Evolutionary conservation across 2,113 vertebrate genomes (phyloP), one percentile per base, ranked within the genome.

Genomic region (Rutilus rutilus): DNA sequence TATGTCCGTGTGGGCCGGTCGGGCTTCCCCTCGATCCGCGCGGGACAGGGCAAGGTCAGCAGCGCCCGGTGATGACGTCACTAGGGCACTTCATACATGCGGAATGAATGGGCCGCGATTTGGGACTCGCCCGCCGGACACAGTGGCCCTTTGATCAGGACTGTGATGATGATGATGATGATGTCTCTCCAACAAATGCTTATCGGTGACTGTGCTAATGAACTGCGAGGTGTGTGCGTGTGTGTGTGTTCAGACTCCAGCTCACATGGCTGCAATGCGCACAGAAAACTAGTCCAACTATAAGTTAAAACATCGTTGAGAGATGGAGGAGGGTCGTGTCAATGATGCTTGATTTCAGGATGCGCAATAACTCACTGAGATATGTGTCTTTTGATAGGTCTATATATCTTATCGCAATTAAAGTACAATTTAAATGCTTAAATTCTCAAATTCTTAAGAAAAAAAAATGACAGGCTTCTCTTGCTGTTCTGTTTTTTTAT

Each of bases 31-130:
- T 94, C 59, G 12, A 92, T 91, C 95, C 95, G 94, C 93, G 91
- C 93, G 95, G 94, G 95, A 94, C 93, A 94, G 95, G 95, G 95
- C 95, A 95, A 96, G 94, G 94, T 94, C 94, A 94, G 91, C 88
- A 86, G 88, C 59, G 10, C n/a, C 23, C 54, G 19, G 1, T 17
- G 21, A 12, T 73, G 69, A 42, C 82, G 45, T 76, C 74, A 76
- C 6, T 23, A 57, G 19, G 54, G 7, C 54, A 57, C 54, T 57
- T 23, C 54, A 21, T 2, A 50, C 42, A 30, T 76, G 12, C 5
- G 59, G n/a, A 62, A 76, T 76, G 74, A 52, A 52, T 15, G 9
- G 74, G 6, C 3, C 6, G 3, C 6, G n/a, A 47, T 17, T 76
- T 27, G 36, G 33, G 9, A 39, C 67, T 5, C 33, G 4, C 25